Evolutionary conservation across 1,140 invertebrate species (phyloP).

Genomic region (Trialeurodes vaporariorum): DNA sequence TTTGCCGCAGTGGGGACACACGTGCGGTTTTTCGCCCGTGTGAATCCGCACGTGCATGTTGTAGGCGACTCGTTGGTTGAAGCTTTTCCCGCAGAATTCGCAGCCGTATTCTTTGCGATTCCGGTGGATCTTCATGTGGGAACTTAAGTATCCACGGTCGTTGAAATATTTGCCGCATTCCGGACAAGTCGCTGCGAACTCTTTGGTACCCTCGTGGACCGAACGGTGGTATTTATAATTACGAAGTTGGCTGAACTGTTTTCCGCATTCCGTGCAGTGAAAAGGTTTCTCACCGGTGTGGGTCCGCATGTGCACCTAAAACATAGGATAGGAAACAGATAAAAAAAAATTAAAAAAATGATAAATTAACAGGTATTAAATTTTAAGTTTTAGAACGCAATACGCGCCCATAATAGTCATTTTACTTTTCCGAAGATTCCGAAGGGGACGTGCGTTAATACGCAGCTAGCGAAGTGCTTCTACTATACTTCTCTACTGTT

Average conservation of each 20-base stretch:
- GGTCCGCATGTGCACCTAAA: slow-evolving; percentile 45
- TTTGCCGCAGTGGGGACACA: slow-evolving; percentile 72
- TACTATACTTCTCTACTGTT: too few relatives aligned
- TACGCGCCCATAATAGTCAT: too few relatives aligned
- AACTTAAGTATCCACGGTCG: slow-evolving; percentile 35
- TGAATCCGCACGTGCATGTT: slow-evolving; percentile 66
- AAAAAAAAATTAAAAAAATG: too few relatives aligned
- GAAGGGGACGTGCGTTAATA: too few relatives aligned
- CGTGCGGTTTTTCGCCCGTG: slow-evolving; percentile 72
- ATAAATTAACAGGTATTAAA: too few relatives aligned
- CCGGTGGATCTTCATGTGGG: slow-evolving; percentile 29
- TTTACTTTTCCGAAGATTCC: too few relatives aligned
- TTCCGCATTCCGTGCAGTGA: slow-evolving; percentile 40
- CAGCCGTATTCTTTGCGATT: slow-evolving; percentile 39
- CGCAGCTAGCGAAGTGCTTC: too few relatives aligned
- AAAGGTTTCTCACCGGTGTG: slow-evolving; percentile 57
- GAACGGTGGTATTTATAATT: slow-evolving; percentile 28
- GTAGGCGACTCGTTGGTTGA: slow-evolving; percentile 66
- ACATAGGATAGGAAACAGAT: too few relatives aligned
- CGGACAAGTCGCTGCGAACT: slow-evolving; percentile 40
- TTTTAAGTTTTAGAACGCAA: too few relatives aligned
- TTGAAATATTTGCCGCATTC: slow-evolving; percentile 46
- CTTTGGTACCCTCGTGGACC: slow-evolving; percentile 27
- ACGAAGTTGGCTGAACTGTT: slow-evolving; percentile 37
- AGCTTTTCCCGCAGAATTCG: slow-evolving; percentile 44